Conservation (phyloP, 2,113 vertebrate genomes). For the Antigone vipio region DNA sequence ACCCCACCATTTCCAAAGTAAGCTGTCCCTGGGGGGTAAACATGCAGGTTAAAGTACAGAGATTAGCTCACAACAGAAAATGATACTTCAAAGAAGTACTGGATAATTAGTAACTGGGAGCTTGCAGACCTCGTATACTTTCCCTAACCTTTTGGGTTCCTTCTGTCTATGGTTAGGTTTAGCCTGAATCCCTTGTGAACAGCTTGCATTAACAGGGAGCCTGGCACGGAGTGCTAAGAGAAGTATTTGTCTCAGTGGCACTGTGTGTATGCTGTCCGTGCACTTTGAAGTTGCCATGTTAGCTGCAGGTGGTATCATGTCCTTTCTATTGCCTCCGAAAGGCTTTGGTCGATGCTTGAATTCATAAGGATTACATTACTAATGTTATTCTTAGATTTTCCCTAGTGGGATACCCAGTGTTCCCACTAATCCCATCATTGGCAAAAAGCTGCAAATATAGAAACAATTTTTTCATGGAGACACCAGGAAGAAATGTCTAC, state of each 20-base stretch:
- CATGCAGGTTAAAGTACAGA: neutral
- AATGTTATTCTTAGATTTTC: neutral
- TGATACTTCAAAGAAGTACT: neutral
- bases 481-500: neutral
- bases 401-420: neutral
- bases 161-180: neutral
- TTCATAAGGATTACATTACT: neutral
- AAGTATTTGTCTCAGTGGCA: neutral
- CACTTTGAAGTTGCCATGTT: neutral
- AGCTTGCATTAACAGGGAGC: slow-evolving; percentile 3
- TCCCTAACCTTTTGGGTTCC: neutral
- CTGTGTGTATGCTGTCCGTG: neutral
- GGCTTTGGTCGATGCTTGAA: neutral
- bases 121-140: neutral
- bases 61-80: neutral
- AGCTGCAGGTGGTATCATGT: neutral
- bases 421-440: neutral
- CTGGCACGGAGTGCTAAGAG: neutral
- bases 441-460: neutral
- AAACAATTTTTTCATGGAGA: neutral
- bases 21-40: neutral
- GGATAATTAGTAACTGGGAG: neutral
- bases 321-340: neutral
- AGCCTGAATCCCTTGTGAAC: slow-evolving; percentile 1
- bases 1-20: neutral